Evolutionary conservation across 2,113 vertebrate species (phyloP).

Genomic region (Amphiprion ocellaris): DNA sequence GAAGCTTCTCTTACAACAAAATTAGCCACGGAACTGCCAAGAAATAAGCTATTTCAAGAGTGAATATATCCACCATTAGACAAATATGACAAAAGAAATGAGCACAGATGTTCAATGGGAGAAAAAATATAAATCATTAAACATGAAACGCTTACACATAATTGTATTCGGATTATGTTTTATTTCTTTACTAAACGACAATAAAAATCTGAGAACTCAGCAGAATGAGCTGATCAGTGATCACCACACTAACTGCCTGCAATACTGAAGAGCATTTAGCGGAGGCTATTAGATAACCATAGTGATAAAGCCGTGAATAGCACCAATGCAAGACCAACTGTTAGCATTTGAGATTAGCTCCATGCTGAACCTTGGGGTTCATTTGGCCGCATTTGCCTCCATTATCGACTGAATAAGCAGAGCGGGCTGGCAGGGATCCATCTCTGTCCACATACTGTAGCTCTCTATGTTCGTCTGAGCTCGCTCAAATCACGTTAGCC

Average conservation of each 20-base stretch:
- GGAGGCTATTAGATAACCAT: conserved; percentile 63
- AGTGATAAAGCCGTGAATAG: conserved; percentile 57
- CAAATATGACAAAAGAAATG: conserved; percentile 15
- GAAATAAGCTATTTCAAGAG: conserved; percentile 20
- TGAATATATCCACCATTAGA: conserved; percentile 15
- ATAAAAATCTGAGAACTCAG: conserved; percentile 22
- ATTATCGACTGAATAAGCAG: conserved; percentile 73
- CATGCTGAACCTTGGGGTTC: conserved; percentile 67
- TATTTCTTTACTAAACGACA: conserved; percentile 23
- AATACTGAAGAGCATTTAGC: conserved; percentile 49
- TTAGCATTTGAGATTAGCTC: conserved; percentile 73
- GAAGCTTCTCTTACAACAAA: conserved; percentile 48
- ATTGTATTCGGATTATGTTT: conserved; percentile 19
- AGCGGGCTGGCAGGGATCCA: conserved; percentile 71
- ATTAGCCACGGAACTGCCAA: conserved; percentile 34
- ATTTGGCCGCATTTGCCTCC: conserved; percentile 70
- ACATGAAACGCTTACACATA: conserved; percentile 2
- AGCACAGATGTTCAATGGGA: background rate
- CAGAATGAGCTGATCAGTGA: conserved; percentile 22
- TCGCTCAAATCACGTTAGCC: conserved; percentile 78
- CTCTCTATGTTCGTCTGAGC: conserved; percentile 62
- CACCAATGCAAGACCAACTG: conserved; percentile 53
- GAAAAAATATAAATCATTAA: conserved; percentile 22
- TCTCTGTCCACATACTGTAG: conserved; percentile 53
- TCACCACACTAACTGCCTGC: conserved; percentile 36